Evolutionary conservation across 2,797 vertebrate species (phyloP).

Genomic region (Microctenopoma stevenorrisi): DNA sequence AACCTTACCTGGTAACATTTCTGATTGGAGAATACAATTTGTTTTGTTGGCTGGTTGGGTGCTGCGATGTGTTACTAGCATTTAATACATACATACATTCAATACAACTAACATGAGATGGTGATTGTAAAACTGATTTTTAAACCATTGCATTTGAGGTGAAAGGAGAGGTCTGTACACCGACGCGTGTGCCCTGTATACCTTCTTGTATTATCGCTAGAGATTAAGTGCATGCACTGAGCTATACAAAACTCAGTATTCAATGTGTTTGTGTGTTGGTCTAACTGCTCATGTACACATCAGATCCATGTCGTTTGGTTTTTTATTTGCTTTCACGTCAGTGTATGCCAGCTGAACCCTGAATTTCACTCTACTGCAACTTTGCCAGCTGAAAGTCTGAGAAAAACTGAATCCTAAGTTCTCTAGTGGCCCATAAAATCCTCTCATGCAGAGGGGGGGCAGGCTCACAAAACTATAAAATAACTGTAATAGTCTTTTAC

Average conservation of each 20-base stretch:
- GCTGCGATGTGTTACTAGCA: neutral
- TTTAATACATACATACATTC: neutral
- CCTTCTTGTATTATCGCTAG: slow-evolving; percentile 6
- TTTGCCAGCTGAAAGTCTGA: slow-evolving; percentile 50
- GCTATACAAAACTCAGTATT: slow-evolving; percentile 24
- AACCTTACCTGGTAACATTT: neutral
- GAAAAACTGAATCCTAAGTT: slow-evolving; percentile 35
- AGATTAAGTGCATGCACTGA: slow-evolving; percentile 38
- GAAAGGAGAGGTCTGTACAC: slow-evolving; percentile 25
- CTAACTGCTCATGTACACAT: slow-evolving; percentile 18
- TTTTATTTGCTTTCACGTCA: slow-evolving; percentile 25
- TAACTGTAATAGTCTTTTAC: slow-evolving; percentile 54
- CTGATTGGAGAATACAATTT: neutral
- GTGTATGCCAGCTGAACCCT: slow-evolving; percentile 29
- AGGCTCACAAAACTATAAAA: slow-evolving; percentile 65
- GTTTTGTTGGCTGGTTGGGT: neutral
- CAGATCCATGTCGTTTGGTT: slow-evolving; percentile 15
- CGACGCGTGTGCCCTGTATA: slow-evolving; percentile 27
- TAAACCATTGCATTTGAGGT: slow-evolving; percentile 17
- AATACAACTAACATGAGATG: neutral
- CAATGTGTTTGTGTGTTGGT: slow-evolving; percentile 28
- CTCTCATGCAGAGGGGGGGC: slow-evolving; percentile 49
- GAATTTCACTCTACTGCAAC: slow-evolving; percentile 13
- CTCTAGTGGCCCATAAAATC: slow-evolving; percentile 50
- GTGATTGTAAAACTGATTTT: too few relatives aligned